Base-by-base conservation (phyloP, 2,113 vertebrate genomes). In the Actenoides hombroni region DNA sequence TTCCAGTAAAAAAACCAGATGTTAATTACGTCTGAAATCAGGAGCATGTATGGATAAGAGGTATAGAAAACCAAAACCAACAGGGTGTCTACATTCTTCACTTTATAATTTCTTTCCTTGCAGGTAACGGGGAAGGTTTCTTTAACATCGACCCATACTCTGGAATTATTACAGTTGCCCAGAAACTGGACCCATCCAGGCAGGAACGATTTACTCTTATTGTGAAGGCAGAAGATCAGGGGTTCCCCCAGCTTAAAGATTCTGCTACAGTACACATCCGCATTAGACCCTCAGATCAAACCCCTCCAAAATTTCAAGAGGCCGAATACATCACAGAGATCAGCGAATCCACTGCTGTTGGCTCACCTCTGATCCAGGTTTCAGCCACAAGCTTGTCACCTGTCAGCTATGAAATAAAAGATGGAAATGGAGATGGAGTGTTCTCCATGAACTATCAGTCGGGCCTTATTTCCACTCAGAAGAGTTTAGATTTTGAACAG, bases 381-480 rank as follows among this genome's bases (percentile, higher is more conserved):
- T 98, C 97, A 7, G 98, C 99, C 57, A 96, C 95, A 14, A 99
- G 99, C 76, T 97, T 98, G 17, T 98, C 98, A 17, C 97, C 98
- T 14, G 98, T 99, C 56, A 98, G 98, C 92, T 99, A 99, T 61
- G 98, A 98, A 89, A 98, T 99, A 81, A 98, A 98, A 96, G 98
- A 98, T 37, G 99, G 99, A 40, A 98, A 99, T 73, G 96, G 93
- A 44, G 97, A 98, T 24, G 97, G 97, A 8, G 98, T 98, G 2
- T 99, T 99, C 92, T 98, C 98, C 48, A 98, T 99, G 85, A 99
- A 99, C 95, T 98, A 98, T 19, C 98, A 98, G 88, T 99, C 99
- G 3, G 99, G 99, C n/a, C 96, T 99, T 29, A 97, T 99, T 80
- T 99, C 98, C 25, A 97, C 98, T 40, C 97, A 98, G 90, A 98